Percentiles rank a stretch among this genome's conserved stretches.
These are phyloP conservation scores for Nerophis ophidion DNA, from an alignment of 2,113 vertebrate species.

Conservation along the genomic window DNA sequence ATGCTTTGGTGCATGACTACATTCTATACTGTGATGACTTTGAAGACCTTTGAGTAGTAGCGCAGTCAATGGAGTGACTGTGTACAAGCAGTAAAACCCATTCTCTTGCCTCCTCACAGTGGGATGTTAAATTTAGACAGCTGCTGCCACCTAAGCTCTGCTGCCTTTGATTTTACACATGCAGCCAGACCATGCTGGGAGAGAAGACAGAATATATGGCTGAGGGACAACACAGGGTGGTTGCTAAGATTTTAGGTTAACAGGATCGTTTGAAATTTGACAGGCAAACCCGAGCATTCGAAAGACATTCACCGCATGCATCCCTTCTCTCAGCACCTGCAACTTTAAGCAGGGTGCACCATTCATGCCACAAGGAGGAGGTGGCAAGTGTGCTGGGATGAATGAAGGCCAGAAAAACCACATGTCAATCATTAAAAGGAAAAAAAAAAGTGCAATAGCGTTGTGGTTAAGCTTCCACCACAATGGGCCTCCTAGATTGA, in stretches of 20 bases:
- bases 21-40: not conserved
- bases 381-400: not conserved
- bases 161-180: slow-evolving; percentile 53
- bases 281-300: slow-evolving; percentile 49
- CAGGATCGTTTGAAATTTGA: slow-evolving; percentile 57
- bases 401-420: not conserved
- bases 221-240: slow-evolving; percentile 2
- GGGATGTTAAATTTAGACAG: slow-evolving; percentile 61
- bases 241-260: slow-evolving; percentile 41
- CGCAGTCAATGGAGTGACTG: slow-evolving; percentile 49
- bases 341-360: not conserved
- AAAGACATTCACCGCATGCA: slow-evolving; percentile 25
- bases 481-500: too few relatives aligned
- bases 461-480: too few relatives aligned
- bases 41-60: slow-evolving; percentile 5
- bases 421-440: not conserved
- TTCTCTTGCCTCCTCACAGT: slow-evolving; percentile 50
- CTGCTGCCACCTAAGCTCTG: slow-evolving; percentile 41
- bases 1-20: too few relatives aligned
- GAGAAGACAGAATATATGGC: not conserved
- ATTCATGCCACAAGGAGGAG: not conserved
- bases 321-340: slow-evolving; percentile 7
- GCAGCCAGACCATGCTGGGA: slow-evolving; percentile 8
- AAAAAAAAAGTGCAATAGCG: not conserved
- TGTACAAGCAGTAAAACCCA: slow-evolving; percentile 58